phyloP scores from a whole-genome alignment of 2,113 vertebrate genomes.

The Leptodactylus fuscus region DNA sequence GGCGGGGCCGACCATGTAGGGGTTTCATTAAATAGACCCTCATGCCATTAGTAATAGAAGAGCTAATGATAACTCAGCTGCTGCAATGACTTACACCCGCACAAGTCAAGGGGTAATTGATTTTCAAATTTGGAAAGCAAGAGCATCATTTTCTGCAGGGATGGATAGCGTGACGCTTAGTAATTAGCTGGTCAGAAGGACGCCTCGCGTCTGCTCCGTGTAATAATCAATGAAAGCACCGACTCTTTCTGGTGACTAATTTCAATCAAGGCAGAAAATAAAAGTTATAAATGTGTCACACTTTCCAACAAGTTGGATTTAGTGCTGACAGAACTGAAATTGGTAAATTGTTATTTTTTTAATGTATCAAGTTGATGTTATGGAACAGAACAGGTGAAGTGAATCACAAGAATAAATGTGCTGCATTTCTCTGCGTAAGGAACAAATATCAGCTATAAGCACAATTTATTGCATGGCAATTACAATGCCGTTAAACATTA shows the following conservation, averaged over 20 bases:
- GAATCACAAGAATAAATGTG: neutral
- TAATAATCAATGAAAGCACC: constrained; percentile 47
- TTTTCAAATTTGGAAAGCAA: constrained; percentile 54
- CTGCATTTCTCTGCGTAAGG: neutral
- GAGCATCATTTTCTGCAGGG: constrained; percentile 42
- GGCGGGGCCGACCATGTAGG: constrained; percentile 18
- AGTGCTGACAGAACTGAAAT: neutral
- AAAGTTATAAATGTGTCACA: constrained; percentile 16
- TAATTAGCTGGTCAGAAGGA: constrained; percentile 56
- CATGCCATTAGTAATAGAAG: constrained; percentile 47
- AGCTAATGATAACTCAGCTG: constrained; percentile 55
- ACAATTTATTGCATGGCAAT: neutral
- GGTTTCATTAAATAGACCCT: constrained; percentile 52
- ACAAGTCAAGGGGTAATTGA: constrained; percentile 58
- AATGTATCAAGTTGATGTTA: neutral
- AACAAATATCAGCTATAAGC: neutral
- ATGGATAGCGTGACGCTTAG: constrained; percentile 35
- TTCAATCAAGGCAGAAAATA: constrained; percentile 25
- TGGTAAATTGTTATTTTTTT: neutral
- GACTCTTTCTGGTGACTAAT: constrained; percentile 37
- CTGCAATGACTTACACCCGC: constrained; percentile 42
- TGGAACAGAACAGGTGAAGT: neutral
- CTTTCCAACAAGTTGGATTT: constrained; percentile 29
- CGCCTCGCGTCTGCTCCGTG: neutral
- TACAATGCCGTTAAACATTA: neutral